A percentile compares a stretch with the other conserved stretches of the same genome.
Evolutionary conservation across 2,888 invertebrate genomes (phyloP).

Genomic region (Nyleta sp.): DNA sequence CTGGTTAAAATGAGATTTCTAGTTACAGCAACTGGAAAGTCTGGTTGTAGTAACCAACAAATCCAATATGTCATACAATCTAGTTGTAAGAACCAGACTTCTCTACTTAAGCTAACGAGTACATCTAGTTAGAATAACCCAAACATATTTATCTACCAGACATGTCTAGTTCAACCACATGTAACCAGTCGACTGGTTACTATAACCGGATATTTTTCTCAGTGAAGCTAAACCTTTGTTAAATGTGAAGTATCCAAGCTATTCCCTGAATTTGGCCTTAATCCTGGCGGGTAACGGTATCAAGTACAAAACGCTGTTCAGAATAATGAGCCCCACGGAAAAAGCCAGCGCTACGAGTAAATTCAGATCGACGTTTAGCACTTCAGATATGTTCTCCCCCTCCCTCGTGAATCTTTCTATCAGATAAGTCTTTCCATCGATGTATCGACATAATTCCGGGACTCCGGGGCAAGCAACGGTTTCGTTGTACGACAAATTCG

Average conservation of each 20-base stretch:
- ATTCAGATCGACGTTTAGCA: slow-evolving; percentile 89
- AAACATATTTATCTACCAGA: too few species aligned
- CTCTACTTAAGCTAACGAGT: too few species aligned
- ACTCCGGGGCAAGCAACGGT: slow-evolving; percentile 82
- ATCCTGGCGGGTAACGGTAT: slow-evolving; percentile 93
- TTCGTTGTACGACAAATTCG: slow-evolving; percentile 83
- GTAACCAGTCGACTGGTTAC: too few species aligned
- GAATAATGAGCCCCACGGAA: slow-evolving; percentile 90
- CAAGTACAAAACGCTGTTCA: slow-evolving; percentile 93
- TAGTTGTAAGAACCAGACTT: neutral
- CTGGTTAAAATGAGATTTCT: too few species aligned
- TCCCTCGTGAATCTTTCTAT: slow-evolving; percentile 87
- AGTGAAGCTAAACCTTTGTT: too few species aligned
- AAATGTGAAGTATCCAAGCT: slow-evolving; percentile 66
- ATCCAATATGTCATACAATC: too few species aligned
- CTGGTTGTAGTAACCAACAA: too few species aligned
- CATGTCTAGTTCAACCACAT: too few species aligned
- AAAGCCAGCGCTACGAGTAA: slow-evolving; percentile 92
- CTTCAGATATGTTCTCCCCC: slow-evolving; percentile 84
- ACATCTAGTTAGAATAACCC: too few species aligned
- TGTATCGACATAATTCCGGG: slow-evolving; percentile 85
- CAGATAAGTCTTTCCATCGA: slow-evolving; percentile 88
- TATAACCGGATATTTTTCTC: too few species aligned
- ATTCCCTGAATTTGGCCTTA: slow-evolving; percentile 94
- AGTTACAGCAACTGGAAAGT: too few species aligned